Percentiles rank a stretch among this genome's conserved stretches.
These are phyloP conservation scores for Cephus pulcher DNA, from an alignment of 2,888 invertebrate genomes.

Conservation along the genomic window DNA sequence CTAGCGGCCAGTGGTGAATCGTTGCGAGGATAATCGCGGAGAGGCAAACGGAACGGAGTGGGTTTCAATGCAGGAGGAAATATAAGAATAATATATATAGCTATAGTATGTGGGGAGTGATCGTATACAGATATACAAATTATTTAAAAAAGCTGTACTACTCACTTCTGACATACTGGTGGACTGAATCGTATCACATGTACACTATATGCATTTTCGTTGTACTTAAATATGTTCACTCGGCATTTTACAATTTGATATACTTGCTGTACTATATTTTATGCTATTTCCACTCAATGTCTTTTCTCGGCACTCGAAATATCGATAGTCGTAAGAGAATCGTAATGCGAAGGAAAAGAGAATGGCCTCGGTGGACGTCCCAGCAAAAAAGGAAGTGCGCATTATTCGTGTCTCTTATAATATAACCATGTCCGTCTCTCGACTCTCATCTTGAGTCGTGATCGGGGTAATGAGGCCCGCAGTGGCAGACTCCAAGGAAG, in stretches of 20 bases:
- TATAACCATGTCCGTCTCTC: slow-evolving; percentile 62
- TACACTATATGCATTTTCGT: background rate
- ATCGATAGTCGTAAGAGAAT: background rate
- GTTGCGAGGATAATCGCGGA: slow-evolving; percentile 5
- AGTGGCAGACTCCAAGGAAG: slow-evolving; percentile 15
- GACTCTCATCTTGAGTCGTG: slow-evolving; percentile 63
- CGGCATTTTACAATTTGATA: background rate
- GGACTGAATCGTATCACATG: background rate
- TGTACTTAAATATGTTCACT: background rate
- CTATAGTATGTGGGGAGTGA: background rate
- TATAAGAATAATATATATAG: background rate
- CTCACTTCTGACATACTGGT: background rate
- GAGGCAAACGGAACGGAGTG: background rate
- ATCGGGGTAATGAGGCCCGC: slow-evolving; percentile 64
- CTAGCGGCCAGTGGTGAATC: slow-evolving; percentile 1
- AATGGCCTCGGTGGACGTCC: background rate
- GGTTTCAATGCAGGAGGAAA: background rate
- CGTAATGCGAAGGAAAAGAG: background rate
- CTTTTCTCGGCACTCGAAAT: background rate
- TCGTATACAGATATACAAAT: background rate
- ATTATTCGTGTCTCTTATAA: slow-evolving; percentile 63
- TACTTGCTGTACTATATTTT: background rate
- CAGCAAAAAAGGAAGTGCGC: slow-evolving; percentile 46
- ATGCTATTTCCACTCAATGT: background rate
- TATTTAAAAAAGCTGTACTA: background rate